Evolutionary conservation across 1,140 invertebrate genomes (phyloP).

Genomic region (Galleria mellonella): DNA sequence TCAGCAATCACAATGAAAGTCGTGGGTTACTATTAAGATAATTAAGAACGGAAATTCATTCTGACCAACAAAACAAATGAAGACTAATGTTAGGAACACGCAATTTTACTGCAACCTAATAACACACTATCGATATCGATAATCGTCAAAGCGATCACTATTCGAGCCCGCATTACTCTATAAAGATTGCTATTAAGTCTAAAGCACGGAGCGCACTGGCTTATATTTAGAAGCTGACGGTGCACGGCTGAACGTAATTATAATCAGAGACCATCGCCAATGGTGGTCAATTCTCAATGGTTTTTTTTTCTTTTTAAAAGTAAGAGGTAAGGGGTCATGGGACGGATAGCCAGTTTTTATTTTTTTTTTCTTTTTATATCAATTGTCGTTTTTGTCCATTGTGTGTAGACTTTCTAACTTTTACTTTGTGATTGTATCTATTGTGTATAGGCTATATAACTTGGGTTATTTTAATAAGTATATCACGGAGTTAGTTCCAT

Average conservation of each 20-base stretch:
- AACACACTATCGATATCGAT: conserved; percentile 52
- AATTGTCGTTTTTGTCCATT: conserved; percentile 41
- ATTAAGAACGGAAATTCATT: conserved; percentile 2
- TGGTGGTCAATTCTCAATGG: conserved; percentile 28
- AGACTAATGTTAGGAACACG: conserved; percentile 9
- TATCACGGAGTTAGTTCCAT: too few species aligned
- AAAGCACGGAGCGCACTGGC: conserved; percentile 41
- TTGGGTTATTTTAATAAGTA: too few species aligned
- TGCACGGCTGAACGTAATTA: conserved; percentile 48
- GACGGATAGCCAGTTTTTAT: conserved; percentile 13
- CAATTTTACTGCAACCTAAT: conserved; percentile 23
- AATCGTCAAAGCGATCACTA: conserved; percentile 43
- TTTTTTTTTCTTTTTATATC: conserved; percentile 25
- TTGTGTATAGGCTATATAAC: conserved; percentile 10
- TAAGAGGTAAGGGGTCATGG: conserved; percentile 47
- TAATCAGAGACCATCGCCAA: conserved; percentile 40
- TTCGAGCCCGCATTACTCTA: conserved; percentile 42
- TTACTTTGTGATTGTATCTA: conserved; percentile 38
- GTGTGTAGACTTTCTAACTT: conserved; percentile 45
- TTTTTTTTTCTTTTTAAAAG: conserved; percentile 34
- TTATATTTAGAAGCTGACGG: conserved; percentile 57
- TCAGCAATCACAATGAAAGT: too few species aligned
- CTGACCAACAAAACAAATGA: conserved; percentile 2
- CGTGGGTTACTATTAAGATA: too few species aligned
- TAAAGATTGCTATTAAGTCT: conserved; percentile 70